Evolutionary conservation across 2,888 invertebrate genomes (phyloP), one percentile per base, ranked within the genome.

Genomic region (Morinoia aosen): DNA sequence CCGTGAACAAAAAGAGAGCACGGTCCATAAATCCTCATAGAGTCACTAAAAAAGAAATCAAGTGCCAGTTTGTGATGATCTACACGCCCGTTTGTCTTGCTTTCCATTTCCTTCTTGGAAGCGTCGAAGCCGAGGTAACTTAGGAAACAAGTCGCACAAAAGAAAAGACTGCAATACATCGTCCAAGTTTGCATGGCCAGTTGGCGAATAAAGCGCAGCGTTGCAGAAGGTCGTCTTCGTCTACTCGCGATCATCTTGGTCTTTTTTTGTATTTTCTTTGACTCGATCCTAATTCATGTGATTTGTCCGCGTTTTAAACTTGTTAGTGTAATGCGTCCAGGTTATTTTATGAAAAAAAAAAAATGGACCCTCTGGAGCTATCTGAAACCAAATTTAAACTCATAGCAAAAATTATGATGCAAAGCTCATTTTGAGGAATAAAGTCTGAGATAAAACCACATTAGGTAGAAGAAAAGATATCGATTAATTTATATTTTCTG

Each of bases 61-160:
- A 91, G 91, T 91, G 91, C 91, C 91, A 91, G 91, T 91, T 91
- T 91, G 91, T 57, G 91, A 91, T 91, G 91, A 91, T 91, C 91
- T 91, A 91, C 91, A 91, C 91, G 91, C 56, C 91, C 91, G 91
- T 91, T 91, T 57, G 91, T 91, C 91, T 91, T 91, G 91, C 56
- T 91, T 57, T 91, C 91, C 91, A 91, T 91, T 91, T 91, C 91
- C 91, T 91, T 57, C 91, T 91, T 56, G 91, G 91, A 48, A 91
- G 57, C 57, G 33, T 91, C 91, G 57, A 91, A 57, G 91, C 91
- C 48, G 57, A 33, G 91, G 91, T 48, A 91, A 91, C 57, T 91
- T 91, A 57, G 48, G 91, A 56, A 91, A 33, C 33, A 33, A 33
- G 33, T 33, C 91, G 48, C 57, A 57, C 91, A 91, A 56, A 91